phyloP scores from a whole-genome alignment of 2,113 vertebrate species.

The Mus musculus region DNA sequence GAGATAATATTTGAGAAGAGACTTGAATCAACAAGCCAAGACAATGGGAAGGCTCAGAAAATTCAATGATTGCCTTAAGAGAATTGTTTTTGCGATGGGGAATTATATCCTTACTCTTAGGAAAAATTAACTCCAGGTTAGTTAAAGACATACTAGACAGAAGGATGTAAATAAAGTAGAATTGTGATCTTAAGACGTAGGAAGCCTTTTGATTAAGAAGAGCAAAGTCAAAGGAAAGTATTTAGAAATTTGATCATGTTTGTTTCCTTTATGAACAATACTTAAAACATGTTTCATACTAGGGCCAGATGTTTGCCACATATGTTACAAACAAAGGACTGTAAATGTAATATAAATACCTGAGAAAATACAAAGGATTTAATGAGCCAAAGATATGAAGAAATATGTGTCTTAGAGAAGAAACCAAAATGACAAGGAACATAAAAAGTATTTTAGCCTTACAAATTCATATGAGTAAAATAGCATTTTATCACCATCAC shows the following conservation, averaged over 20 bases:
- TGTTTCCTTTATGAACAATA: neutral
- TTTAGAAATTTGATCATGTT: neutral
- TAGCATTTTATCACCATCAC: neutral
- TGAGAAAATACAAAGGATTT: neutral
- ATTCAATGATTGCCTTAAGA: neutral
- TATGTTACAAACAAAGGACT: neutral
- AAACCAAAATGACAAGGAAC: slow-evolving; percentile 2
- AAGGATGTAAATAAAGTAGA: neutral
- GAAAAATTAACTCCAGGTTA: neutral
- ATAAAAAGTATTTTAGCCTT: slow-evolving; percentile 14
- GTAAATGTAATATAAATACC: neutral
- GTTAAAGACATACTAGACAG: neutral
- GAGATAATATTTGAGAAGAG: neutral
- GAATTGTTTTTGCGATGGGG: neutral
- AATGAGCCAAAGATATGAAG: neutral
- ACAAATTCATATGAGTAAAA: neutral
- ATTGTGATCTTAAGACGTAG: neutral
- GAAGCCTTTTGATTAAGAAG: neutral
- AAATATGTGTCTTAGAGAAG: neutral
- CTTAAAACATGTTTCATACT: neutral
- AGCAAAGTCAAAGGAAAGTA: neutral
- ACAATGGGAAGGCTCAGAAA: neutral
- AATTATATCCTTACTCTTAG: neutral
- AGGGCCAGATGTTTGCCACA: neutral
- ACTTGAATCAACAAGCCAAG: neutral